phyloP scores from a whole-genome alignment of 2,888 invertebrate species.

The Cataglyphis rosenhaueri region DNA sequence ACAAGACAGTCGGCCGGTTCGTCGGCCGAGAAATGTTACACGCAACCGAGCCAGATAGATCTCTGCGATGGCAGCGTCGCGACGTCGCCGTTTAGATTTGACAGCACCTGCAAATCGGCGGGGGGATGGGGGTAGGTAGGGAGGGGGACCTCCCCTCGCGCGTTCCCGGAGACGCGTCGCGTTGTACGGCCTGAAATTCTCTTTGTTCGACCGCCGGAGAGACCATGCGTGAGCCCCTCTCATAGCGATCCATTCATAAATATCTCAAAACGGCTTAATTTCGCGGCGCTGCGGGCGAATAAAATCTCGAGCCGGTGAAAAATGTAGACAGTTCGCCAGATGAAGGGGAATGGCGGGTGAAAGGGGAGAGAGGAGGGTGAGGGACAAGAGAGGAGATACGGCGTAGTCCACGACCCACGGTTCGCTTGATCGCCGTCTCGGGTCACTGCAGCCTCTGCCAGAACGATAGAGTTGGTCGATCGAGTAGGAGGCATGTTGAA shows the following conservation, averaged over 20 bases:
- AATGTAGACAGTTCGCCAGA: slow-evolving; percentile 80
- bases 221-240: slow-evolving; percentile 66
- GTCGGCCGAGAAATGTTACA: not conserved
- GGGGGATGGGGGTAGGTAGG: slow-evolving; percentile 8
- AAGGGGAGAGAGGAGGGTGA: slow-evolving; percentile 37
- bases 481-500: slow-evolving; percentile 41
- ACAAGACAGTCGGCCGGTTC: not conserved
- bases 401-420: slow-evolving; percentile 79
- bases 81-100: slow-evolving; percentile 49
- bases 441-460: slow-evolving; percentile 76
- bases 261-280: slow-evolving; percentile 86
- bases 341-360: slow-evolving; percentile 39
- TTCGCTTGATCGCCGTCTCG: slow-evolving; percentile 79
- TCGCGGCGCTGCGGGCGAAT: slow-evolving; percentile 82
- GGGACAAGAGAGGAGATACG: slow-evolving; percentile 73
- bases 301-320: slow-evolving; percentile 84
- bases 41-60: not conserved
- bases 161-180: slow-evolving; percentile 63
- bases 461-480: slow-evolving; percentile 47
- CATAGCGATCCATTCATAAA: slow-evolving; percentile 84
- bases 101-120: slow-evolving; percentile 76
- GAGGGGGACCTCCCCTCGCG: slow-evolving; percentile 60
- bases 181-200: slow-evolving; percentile 60
- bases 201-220: slow-evolving; percentile 76
- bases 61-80: not conserved